Base-by-base conservation (phyloP, 1,140 invertebrate species). In the Zaprionus tsacasi region DNA sequence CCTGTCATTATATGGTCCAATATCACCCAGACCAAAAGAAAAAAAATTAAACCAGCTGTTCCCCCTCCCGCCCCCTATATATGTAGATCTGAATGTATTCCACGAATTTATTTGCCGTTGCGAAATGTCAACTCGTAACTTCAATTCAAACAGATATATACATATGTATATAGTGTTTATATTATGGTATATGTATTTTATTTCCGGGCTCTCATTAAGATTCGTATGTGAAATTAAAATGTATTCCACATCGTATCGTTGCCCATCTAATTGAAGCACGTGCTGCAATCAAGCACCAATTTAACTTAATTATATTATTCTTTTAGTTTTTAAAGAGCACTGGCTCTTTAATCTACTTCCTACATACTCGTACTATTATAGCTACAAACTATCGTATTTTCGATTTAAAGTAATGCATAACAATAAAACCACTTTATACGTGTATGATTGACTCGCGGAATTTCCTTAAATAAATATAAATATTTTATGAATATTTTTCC, bases 231-330 rank as follows among this genome's bases (percentile, higher is more conserved):
- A n/a, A 52, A 35, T 55, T 21, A 17, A 56, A 65, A 43, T 56
- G 63, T 65, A 40, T 40, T 25, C 52, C 52, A 30, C 48, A 30
- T 30, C 48, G 6, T 30, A 2, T 30, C 6, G 27, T 3, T 6
- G 27, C 27, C 6, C 27, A 52, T 36, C 60, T 63, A 63, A 65
- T 54, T 65, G 61, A 38, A 52, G 17, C 61, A 30, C 66, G 66
- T 60, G 66, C 40, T 25, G 11, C 40, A 68, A 48, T 56, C 38
- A 59, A 40, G 27, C 38, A 56, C 38, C 27, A 57, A 61, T 70
- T 74, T 63, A 38, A 57, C 27, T 74, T 67, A 67, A 70, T 70
- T 74, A 21, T 69, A 69, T 69, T 69, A 66, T 66, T 66, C 63
- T 65, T 65, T 55, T 55, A 7, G 36, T 63, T 55, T 64, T 33